These are phyloP conservation scores for Heliconius erato DNA, from an alignment of 2,888 invertebrate species.

Conservation along the genomic window DNA sequence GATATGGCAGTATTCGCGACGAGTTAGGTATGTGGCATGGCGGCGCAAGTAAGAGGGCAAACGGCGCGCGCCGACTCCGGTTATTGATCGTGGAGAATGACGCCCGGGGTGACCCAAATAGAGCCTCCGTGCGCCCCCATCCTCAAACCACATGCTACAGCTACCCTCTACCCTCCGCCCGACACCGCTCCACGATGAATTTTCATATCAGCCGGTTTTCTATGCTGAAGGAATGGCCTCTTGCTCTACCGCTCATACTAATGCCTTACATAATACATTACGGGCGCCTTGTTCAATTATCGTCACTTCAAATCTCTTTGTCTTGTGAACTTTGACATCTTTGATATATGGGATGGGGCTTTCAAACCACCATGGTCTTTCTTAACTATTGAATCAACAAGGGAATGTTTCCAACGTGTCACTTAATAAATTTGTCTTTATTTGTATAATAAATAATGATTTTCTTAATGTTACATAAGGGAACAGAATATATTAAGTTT, in stretches of 20 bases:
- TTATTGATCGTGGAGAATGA: conserved; percentile 83
- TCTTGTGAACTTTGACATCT: conserved; percentile 56
- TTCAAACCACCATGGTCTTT: background rate
- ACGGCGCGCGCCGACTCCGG: conserved; percentile 81
- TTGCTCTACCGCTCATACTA: conserved; percentile 70
- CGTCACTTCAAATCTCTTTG: conserved; percentile 54
- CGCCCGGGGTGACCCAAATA: conserved; percentile 87
- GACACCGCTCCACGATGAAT: conserved; percentile 78
- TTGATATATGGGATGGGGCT: conserved; percentile 34
- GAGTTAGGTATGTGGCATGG: conserved; percentile 79
- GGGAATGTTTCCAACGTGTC: background rate
- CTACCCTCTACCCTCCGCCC: conserved; percentile 64
- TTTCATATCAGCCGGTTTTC: conserved; percentile 83
- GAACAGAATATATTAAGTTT: too few species aligned
- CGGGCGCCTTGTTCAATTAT: conserved; percentile 66
- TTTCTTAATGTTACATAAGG: background rate
- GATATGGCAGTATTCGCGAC: conserved; percentile 77
- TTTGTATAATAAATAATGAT: background rate
- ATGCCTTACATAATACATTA: conserved; percentile 73
- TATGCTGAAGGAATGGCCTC: conserved; percentile 76
- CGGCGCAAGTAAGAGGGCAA: conserved; percentile 71
- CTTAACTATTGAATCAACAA: background rate
- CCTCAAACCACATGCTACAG: conserved; percentile 64
- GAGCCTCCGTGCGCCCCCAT: conserved; percentile 76
- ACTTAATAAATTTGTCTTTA: background rate